Conservation (phyloP, 1,140 invertebrate species). For the Bombus superbus region DNA sequence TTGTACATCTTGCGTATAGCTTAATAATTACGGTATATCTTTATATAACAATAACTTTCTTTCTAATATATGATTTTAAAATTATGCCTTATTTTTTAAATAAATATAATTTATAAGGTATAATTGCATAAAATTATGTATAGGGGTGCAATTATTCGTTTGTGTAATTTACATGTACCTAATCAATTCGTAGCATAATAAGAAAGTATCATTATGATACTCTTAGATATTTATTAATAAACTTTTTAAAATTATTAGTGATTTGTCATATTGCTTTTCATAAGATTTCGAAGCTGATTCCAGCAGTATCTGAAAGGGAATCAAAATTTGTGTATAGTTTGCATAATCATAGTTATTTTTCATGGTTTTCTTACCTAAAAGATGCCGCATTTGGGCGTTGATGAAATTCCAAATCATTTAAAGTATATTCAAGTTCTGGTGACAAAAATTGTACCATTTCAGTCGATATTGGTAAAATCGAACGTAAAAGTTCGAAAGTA, state of each 20-base stretch:
- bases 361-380: conserved; percentile 69
- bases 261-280: conserved; percentile 37
- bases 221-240: conserved; percentile 53
- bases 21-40: conserved; percentile 28
- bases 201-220: conserved; percentile 38
- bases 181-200: conserved; percentile 39
- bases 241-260: conserved; percentile 51
- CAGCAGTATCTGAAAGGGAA: conserved; percentile 67
- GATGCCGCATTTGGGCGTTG: conserved; percentile 66
- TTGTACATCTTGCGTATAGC: not conserved
- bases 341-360: not conserved
- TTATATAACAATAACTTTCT: conserved; percentile 52
- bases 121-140: conserved; percentile 51
- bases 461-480: conserved; percentile 56
- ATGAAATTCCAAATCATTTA: conserved; percentile 70
- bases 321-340: conserved; percentile 4
- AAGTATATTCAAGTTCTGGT: conserved; percentile 64
- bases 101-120: conserved; percentile 35
- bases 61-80: conserved; percentile 29
- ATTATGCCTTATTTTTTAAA: conserved; percentile 31
- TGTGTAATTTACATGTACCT: conserved; percentile 22
- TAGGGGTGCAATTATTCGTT: conserved; percentile 23
- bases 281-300: conserved; percentile 56
- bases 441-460: conserved; percentile 63
- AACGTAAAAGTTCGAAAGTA: conserved; percentile 73